Evolutionary conservation across 1,140 invertebrate species (phyloP), one percentile per base, ranked within the genome.

Genomic region (Aplysia californica): DNA sequence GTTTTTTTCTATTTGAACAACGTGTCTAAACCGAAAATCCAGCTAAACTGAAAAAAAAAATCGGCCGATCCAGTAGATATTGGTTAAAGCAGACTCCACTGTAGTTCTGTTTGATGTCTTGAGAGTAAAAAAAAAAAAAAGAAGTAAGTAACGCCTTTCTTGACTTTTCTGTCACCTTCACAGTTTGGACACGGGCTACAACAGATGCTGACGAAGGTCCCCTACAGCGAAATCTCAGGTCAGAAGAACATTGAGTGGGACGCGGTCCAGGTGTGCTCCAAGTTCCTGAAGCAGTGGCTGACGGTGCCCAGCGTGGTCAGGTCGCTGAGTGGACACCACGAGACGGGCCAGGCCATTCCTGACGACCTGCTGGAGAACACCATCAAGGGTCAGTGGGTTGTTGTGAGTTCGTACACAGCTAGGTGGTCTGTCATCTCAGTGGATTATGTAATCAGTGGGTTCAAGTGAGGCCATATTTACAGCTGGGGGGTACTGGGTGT

Each of bases 211-310:
- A 95, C 94, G 1, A 93, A 92, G 85, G 93, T 94, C 0, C 93
- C 93, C 2, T 96, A 96, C 85, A 91, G 93, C n/a, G 95, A 97
- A 88, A 92, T 97, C 0, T 92, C 95, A 6, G 96, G 96, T 1
- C 88, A 95, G 2, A 94, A 93, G 0, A 96, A 96, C 86, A 92
- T 98, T 0, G 96, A 98, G 90, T 97, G 95, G 95, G 97, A 98
- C 89, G 94, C 95, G 18, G 93, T 94, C 0, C 93, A 94, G 85
- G 92, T 97, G 0, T 94, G 94, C 58, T 92, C 94, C 0, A 91
- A 95, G 83, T 94, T 98, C 61, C 93, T 98, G 92, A 92, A 92
- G 20, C 93, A 95, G 87, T 96, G 95, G 93, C 88, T 96, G 0
- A 93, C 94, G 79, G 93, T 96, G 84, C 92, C 93, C 36, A 87